Evolutionary conservation across 2,113 vertebrate species (phyloP).

Genomic region (Herpailurus yagouaroundi): DNA sequence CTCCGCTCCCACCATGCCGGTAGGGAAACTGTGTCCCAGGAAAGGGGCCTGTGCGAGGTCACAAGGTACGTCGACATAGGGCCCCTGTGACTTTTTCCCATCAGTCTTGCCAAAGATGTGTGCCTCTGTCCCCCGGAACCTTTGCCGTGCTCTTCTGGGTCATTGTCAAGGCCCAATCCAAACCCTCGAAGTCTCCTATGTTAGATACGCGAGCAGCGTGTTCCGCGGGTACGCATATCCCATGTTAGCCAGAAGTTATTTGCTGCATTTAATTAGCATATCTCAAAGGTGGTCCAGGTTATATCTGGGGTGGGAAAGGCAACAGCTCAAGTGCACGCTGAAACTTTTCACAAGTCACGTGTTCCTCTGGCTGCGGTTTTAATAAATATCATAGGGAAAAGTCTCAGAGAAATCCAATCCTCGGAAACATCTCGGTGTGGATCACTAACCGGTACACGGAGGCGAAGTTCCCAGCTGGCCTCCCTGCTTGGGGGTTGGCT

Average conservation of each 20-base stretch:
- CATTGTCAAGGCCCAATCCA: background rate
- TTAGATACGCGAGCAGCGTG: background rate
- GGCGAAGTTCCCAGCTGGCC: slow-evolving; percentile 22
- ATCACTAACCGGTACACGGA: background rate
- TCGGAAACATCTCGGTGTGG: background rate
- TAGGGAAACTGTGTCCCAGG: background rate
- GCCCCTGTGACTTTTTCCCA: background rate
- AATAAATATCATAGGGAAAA: slow-evolving; percentile 16
- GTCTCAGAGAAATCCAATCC: background rate
- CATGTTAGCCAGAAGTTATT: background rate
- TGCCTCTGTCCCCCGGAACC: background rate
- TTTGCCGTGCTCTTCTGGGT: background rate
- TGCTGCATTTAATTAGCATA: background rate
- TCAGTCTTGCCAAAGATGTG: rapidly evolving
- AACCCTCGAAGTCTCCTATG: background rate
- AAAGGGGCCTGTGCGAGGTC: background rate
- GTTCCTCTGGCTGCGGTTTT: background rate
- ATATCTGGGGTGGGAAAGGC: background rate
- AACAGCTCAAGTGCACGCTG: background rate
- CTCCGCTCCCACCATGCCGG: rapidly evolving
- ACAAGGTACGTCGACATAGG: background rate
- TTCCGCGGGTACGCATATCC: background rate
- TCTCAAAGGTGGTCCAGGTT: background rate
- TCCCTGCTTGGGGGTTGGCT: no score
- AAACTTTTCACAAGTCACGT: background rate